These are phyloP conservation scores for Clarias gariepinus DNA, from an alignment of 2,113 vertebrate genomes.

Conservation along the genomic window DNA sequence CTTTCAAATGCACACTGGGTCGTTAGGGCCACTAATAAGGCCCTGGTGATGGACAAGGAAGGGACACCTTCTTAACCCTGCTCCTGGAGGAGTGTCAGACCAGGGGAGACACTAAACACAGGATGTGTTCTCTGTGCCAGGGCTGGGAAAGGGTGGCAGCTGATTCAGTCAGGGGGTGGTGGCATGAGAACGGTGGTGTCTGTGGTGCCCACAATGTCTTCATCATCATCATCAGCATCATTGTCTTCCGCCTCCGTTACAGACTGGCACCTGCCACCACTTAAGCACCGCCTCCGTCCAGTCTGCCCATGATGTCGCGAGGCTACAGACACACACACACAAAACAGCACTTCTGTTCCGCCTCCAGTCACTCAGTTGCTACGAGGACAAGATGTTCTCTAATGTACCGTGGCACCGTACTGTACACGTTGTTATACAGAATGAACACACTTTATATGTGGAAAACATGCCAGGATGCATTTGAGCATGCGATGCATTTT, in stretches of 20 bases:
- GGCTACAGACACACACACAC: not conserved
- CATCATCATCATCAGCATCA: not conserved
- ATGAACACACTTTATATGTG: not conserved
- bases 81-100: not conserved
- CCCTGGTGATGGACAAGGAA: not conserved
- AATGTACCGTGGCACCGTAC: not conserved
- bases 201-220: not conserved
- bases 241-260: slow-evolving; percentile 23
- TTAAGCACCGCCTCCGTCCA: slow-evolving; percentile 14
- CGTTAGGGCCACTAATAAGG: not conserved
- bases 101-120: not conserved
- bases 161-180: not conserved
- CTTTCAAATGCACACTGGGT: not conserved
- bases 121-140: not conserved
- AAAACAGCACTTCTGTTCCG: not conserved
- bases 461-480: not conserved
- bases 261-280: slow-evolving; percentile 17
- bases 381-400: slow-evolving; percentile 19
- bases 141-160: not conserved
- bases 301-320: not conserved
- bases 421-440: not conserved
- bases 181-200: not conserved
- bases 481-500: not conserved
- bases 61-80: not conserved
- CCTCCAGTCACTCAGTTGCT: slow-evolving; percentile 3